Evolutionary conservation across 2,797 vertebrate genomes (phyloP), one percentile per base, ranked within the genome.

Genomic region (Hafferia zeledoni): DNA sequence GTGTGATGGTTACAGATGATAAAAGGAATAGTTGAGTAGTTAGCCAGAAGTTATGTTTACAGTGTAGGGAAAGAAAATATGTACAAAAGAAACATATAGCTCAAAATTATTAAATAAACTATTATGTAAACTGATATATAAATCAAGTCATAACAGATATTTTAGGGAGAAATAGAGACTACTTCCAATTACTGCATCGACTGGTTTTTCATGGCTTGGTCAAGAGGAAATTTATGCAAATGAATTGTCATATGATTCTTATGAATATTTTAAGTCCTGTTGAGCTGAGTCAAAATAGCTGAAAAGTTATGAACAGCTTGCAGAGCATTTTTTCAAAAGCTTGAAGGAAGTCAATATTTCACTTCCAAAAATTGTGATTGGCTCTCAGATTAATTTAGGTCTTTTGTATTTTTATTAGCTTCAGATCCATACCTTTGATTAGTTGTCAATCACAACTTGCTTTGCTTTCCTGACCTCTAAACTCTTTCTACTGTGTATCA

Each of bases 351-450:
- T 93, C 84, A 63, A 67, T 89, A 89, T 80, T 87, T 85, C 39
- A 67, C 75, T 80, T 89, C 24, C 52, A 90, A 88, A 93, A 74
- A 39, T 2, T 80, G 39, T 91, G 55, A 52, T 77, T 57, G 13
- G 43, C 18, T 77, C 53, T 70, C 31, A 94, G 68, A 90, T 72
- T 87, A 92, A 87, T 93, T 95, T 91, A 90, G 14, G n/a, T 13
- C 18, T 61, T 93, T 86, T 91, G 18, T 90, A 83, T 85, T 87
- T 85, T 91, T 87, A 87, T 91, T 86, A 77, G 17, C 37, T 86
- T 64, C 23, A 55, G 90, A 91, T 93, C 79, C 28, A 83, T 91
- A 93, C 25, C 49, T 91, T 90, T 90, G 85, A 83, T 95, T 83
- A 77, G 47, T 70, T 87, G 71, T 70, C 83, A 87, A 14, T 91